Percentiles rank a stretch among this genome's conserved stretches.
These are phyloP conservation scores for Alouatta palliata DNA, from an alignment of 2,113 vertebrate species.

Conservation along the genomic window DNA sequence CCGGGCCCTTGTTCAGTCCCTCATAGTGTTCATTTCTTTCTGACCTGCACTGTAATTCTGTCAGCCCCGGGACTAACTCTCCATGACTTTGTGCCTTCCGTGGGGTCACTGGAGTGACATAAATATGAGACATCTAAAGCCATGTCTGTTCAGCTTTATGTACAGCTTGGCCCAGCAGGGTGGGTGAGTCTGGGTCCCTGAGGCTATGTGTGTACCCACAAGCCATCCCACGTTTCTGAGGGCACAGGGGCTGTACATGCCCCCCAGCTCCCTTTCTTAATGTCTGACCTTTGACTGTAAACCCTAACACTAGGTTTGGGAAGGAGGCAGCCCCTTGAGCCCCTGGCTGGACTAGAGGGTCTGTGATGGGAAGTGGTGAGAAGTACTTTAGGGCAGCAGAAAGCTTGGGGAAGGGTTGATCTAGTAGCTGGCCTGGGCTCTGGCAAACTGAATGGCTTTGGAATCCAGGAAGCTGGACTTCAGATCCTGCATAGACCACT, in stretches of 20 bases:
- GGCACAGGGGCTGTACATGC: no score
- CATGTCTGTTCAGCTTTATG: background rate
- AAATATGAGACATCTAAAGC: background rate
- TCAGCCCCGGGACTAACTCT: background rate
- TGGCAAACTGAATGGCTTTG: background rate
- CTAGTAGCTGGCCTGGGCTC: background rate
- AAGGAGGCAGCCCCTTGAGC: rapidly evolving
- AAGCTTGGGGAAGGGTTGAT: background rate
- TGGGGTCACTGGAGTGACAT: background rate
- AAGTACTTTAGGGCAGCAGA: background rate
- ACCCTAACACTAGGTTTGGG: background rate
- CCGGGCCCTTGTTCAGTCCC: background rate
- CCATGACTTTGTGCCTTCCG: background rate
- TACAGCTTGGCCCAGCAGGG: background rate
- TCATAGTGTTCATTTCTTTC: background rate
- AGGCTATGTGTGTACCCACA: background rate
- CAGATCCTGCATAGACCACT: background rate
- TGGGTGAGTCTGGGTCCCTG: background rate
- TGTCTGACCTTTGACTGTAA: background rate
- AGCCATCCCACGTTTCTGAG: background rate
- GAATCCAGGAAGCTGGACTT: background rate
- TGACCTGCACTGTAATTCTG: background rate
- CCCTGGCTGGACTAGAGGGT: background rate
- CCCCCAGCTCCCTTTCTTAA: background rate
- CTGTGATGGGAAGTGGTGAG: background rate